phyloP scores from a whole-genome alignment of 1,140 invertebrate species.

The Tetramorium simillimum region DNA sequence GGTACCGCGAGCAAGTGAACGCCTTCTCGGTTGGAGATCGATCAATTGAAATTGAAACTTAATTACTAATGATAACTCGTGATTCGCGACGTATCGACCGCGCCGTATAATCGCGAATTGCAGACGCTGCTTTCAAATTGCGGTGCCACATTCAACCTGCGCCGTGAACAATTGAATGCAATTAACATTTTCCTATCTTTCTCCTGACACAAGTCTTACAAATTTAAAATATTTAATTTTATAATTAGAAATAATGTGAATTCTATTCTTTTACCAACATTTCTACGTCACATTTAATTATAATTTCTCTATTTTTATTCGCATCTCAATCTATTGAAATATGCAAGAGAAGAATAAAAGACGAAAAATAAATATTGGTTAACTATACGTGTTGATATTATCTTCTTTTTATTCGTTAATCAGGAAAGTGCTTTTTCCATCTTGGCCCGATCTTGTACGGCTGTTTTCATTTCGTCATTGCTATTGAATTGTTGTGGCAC shows the following conservation, averaged over 20 bases:
- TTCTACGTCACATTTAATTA: background rate
- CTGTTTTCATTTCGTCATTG: background rate
- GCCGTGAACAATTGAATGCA: background rate
- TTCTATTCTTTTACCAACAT: background rate
- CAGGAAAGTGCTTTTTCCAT: background rate
- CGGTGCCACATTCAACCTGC: background rate
- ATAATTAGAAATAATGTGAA: background rate
- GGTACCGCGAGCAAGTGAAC: background rate
- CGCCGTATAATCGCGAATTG: background rate
- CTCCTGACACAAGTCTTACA: background rate
- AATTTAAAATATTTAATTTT: background rate
- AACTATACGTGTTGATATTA: background rate
- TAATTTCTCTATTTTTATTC: background rate
- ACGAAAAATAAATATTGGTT: background rate
- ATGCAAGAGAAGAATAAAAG: conserved; percentile 8
- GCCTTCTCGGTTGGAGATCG: conserved; percentile 7
- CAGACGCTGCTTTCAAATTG: background rate
- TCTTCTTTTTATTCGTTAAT: background rate
- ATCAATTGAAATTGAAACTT: conserved; percentile 45
- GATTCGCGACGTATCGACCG: background rate
- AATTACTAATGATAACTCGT: conserved; percentile 33
- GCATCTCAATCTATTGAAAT: background rate
- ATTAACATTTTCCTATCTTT: background rate
- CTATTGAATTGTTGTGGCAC: background rate
- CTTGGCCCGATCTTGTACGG: background rate